Percentiles rank a stretch among this genome's conserved stretches.
These are phyloP conservation scores for Chalcosyrphus nemorum DNA, from an alignment of 2,888 invertebrate genomes.

Conservation along the genomic window DNA sequence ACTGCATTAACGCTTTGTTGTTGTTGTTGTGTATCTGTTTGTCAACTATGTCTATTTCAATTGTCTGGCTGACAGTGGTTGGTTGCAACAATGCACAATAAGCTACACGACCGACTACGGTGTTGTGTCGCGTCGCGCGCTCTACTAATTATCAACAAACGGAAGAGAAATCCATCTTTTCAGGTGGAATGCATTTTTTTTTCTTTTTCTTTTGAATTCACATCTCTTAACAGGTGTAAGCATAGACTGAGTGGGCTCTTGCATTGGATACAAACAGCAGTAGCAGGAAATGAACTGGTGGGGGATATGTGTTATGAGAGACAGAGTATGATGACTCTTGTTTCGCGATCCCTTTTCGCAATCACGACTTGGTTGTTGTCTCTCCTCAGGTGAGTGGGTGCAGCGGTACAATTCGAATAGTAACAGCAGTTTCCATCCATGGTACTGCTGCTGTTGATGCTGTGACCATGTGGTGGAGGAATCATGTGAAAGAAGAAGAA, in stretches of 20 bases:
- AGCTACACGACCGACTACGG: conserved; percentile 1
- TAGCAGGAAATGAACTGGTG: conserved; percentile 45
- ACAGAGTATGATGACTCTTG: conserved; percentile 50
- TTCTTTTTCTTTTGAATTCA: not conserved
- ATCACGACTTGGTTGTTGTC: conserved; percentile 55
- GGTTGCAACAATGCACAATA: conserved; percentile 42
- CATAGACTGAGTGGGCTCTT: conserved; percentile 29
- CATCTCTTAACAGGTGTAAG: conserved; percentile 41
- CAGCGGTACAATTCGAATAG: conserved; percentile 13
- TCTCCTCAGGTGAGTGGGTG: conserved; percentile 61
- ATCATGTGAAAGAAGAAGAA: conserved; percentile 2
- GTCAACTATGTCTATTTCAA: conserved; percentile 56
- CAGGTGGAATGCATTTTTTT: conserved; percentile 55
- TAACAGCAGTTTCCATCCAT: conserved; percentile 38
- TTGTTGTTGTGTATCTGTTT: conserved; percentile 34
- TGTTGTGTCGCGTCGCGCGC: conserved; percentile 64
- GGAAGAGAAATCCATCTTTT: conserved; percentile 68
- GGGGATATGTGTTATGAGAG: conserved; percentile 37
- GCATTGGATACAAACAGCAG: not conserved
- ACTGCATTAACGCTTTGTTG: conserved; percentile 8
- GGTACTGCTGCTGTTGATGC: not conserved
- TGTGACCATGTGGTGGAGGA: conserved; percentile 33
- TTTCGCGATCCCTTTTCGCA: conserved; percentile 54
- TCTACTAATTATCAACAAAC: conserved; percentile 70
- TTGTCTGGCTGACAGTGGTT: conserved; percentile 39